Evolutionary conservation across 2,113 vertebrate species (phyloP).

Genomic region (Megaptera novaeangliae): DNA sequence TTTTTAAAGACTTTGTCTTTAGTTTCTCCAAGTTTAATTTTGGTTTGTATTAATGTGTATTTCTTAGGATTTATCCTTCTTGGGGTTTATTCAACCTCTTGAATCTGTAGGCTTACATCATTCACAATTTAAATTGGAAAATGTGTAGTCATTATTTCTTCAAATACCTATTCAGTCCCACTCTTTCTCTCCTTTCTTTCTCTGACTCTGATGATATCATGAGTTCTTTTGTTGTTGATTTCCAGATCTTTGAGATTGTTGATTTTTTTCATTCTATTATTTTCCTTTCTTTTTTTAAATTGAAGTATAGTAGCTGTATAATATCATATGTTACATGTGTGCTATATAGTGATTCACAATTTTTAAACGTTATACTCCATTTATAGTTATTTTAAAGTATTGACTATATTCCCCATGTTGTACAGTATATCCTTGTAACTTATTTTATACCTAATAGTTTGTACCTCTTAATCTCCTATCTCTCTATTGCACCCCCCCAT

Average conservation of each 20-base stretch:
- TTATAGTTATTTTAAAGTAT: background rate
- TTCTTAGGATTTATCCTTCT: background rate
- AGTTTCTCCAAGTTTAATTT: background rate
- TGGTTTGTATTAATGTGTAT: background rate
- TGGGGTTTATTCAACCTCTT: background rate
- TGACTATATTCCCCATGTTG: background rate
- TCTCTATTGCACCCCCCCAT: background rate
- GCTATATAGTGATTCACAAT: no score
- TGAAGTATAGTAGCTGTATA: background rate
- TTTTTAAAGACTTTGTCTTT: background rate
- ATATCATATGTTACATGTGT: background rate
- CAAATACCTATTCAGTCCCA: background rate
- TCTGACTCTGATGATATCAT: background rate
- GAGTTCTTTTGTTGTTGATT: background rate
- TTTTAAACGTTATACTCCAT: no score
- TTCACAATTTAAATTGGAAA: background rate
- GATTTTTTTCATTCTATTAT: background rate
- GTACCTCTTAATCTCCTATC: background rate
- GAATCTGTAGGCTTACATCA: background rate
- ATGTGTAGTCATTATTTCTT: background rate
- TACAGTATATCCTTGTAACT: background rate
- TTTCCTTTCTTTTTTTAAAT: background rate
- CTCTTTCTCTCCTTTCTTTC: background rate
- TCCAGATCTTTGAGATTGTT: background rate
- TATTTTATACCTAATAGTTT: background rate